Base-by-base conservation (phyloP, 2,797 vertebrate species). In the Microchirus variegatus region DNA sequence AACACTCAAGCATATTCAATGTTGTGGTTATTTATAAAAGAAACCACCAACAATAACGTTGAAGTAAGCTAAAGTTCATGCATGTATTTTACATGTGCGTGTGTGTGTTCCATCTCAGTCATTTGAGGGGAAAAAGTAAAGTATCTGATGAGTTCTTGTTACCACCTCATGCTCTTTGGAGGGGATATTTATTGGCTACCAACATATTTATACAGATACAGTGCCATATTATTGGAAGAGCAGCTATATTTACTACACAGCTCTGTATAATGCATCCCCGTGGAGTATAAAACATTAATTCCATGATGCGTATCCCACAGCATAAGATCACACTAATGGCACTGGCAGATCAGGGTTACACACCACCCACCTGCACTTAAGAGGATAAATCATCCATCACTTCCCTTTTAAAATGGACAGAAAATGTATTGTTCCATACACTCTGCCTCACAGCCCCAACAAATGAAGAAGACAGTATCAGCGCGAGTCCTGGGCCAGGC, bases 401-500 rank as follows among this genome's bases (percentile, higher is more conserved):
- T 71, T 83, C 72, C 73, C 78, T 81, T 70, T 79, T 75, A 78
- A 81, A 81, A 79, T 53, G 55, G 73, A 80, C 75, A 78, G 73
- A 89, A 83, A 86, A 81, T 64, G 69, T 77, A 84, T 82, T 77
- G 76, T 75, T 83, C 77, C 66, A 67, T 84, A 85, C 71, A 70
- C 80, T 73, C 59, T 67, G 75, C 78, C 70, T 73, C 81, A 76
- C 53, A 71, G 76, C 62, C 74, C 68, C 73, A 85, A 89, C 71
- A 88, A 92, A 92, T 91, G 73, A 89, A 90, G 78, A 93, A 90
- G 88, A 91, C 86, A 84, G 84, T 89, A 78, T 89, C 80, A 92
- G 82, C 78, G 80, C 82, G 76, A 82, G 79, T 87, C 80, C 88
- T 82, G 70, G 80, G 84, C 86, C 82, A 90, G 83, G 90, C 90